These are phyloP conservation scores for Rhopalosiphum maidis DNA, from an alignment of 1,140 invertebrate species.

Conservation along the genomic window DNA sequence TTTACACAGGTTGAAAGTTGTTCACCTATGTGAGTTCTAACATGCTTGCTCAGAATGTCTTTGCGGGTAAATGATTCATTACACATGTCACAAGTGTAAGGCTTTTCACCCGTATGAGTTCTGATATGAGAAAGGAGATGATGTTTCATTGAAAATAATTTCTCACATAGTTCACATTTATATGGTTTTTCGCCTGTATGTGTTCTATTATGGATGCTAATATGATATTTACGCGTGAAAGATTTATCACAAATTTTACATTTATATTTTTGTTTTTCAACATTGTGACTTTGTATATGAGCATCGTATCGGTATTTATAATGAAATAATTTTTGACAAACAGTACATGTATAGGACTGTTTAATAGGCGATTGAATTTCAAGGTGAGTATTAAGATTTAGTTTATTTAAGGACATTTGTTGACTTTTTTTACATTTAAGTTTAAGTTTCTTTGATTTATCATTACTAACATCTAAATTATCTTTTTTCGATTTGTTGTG, in stretches of 20 bases:
- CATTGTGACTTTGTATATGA: conserved; percentile 10
- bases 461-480: neutral
- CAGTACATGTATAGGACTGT: conserved; percentile 52
- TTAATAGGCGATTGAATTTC: neutral
- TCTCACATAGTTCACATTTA: conserved; percentile 84
- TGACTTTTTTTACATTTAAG: neutral
- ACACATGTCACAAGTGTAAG: conserved; percentile 71
- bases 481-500: no score
- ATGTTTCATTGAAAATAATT: conserved; percentile 88
- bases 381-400: neutral
- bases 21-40: conserved; percentile 68
- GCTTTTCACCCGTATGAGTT: conserved; percentile 71
- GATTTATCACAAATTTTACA: conserved; percentile 59
- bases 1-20: conserved; percentile 81
- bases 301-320: neutral
- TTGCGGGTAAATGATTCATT: conserved; percentile 66
- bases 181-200: conserved; percentile 66
- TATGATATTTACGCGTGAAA: conserved; percentile 60
- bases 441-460: neutral
- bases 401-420: conserved; percentile 16
- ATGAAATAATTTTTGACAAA: conserved; percentile 53
- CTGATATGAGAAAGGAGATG: conserved; percentile 86
- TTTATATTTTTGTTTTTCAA: conserved; percentile 67
- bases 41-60: conserved; percentile 65
- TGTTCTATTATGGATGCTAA: conserved; percentile 59